Evolutionary conservation across 2,888 invertebrate species (phyloP), one percentile per base, ranked within the genome.

Genomic region (Bimastos eiseni): DNA sequence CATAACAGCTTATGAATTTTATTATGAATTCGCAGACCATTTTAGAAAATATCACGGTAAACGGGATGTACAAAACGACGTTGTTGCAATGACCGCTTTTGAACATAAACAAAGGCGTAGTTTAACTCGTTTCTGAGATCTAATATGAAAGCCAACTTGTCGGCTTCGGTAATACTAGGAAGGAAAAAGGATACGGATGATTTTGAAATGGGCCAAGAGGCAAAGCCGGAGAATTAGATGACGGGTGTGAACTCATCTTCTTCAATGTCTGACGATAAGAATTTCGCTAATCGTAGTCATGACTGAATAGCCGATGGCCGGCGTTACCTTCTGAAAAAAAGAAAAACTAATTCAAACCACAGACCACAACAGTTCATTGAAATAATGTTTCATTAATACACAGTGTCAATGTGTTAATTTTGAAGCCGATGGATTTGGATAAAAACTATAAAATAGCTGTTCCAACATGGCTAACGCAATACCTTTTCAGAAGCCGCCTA

Each of bases 41-140:
- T n/a, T 11, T 1, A n/a, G n/a, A 70, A 70, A 70, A 30, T 11
- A n/a, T 1, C 70, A n/a, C 11, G 30, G n/a, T 70, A 70, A 70
- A 70, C 70, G 70, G 70, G 30, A 70, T 70, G 30, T 70, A n/a
- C 70, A 70, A 70, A 70, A 70, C n/a, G 6, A n/a, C 30, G n/a
- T 70, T 70, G 70, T 30, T 70, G 11, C 70, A n/a, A n/a, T 11
- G 70, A 70, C 11, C 11, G n/a, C n/a, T 21, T 49, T 8, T 70
- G 70, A 70, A 70, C 70, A 70, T 70, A 70, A 70, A 70, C 70
- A 70, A 70, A 70, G 70, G 70, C 70, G 70, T n/a, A 70, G 70
- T 70, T 70, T 1, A 70, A 70, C 70, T n/a, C 70, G 70, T 30
- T 70, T 70, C 30, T n/a, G 11, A 70, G 5, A n/a, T n/a, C 11